Conservation (phyloP, 1,140 invertebrate species). For the Zaprionus nigranus region DNA sequence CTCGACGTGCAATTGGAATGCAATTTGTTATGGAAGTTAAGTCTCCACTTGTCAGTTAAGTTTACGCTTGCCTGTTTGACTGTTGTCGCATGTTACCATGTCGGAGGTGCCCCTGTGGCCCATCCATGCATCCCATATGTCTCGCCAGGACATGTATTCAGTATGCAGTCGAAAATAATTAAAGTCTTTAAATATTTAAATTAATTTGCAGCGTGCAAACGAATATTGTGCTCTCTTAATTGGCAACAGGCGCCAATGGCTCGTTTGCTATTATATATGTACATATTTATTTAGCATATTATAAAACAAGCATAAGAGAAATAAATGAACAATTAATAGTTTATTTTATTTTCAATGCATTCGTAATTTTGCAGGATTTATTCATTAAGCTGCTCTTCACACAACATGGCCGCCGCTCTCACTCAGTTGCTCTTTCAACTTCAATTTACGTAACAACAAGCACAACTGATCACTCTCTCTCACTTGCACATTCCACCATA, state of each 20-base stretch:
- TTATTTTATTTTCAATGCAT: background rate
- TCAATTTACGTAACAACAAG: background rate
- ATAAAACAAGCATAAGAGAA: conserved; percentile 3
- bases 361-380: background rate
- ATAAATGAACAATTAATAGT: conserved; percentile 33
- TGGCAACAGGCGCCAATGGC: conserved; percentile 48
- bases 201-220: conserved; percentile 70
- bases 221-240: conserved; percentile 58
- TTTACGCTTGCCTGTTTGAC: conserved; percentile 81
- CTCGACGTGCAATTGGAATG: conserved; percentile 77
- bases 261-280: conserved; percentile 45
- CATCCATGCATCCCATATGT: conserved; percentile 25
- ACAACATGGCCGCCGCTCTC: background rate
- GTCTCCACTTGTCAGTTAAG: conserved; percentile 82
- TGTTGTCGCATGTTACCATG: conserved; percentile 73
- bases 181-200: conserved; percentile 83
- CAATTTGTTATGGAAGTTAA: conserved; percentile 83
- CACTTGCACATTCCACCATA: background rate
- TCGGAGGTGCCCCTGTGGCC: conserved; percentile 47
- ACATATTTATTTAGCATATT: background rate
- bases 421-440: background rate
- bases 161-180: conserved; percentile 72
- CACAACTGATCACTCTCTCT: background rate
- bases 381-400: background rate
- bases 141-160: conserved; percentile 36